Conservation (phyloP, 2,888 invertebrate species). For the Lochmaea capreae region DNA sequence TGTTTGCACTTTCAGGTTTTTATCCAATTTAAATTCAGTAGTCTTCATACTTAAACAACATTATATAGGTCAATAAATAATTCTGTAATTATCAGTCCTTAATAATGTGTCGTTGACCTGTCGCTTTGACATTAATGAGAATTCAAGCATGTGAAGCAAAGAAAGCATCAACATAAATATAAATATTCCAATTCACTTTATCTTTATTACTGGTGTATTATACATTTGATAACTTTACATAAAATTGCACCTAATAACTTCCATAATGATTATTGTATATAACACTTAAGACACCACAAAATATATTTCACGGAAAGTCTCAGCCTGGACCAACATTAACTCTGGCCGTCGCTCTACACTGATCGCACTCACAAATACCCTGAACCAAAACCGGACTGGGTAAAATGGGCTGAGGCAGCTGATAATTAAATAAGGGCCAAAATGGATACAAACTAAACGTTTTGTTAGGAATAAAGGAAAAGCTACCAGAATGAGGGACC, state of each 20-base stretch:
- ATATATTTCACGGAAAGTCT: neutral
- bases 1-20: too few species aligned
- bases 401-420: slow-evolving; percentile 63
- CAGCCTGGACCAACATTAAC: slow-evolving; percentile 21
- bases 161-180: too few species aligned
- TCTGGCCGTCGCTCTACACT: slow-evolving; percentile 56
- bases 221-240: neutral
- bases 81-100: too few species aligned
- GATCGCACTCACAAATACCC: slow-evolving; percentile 65
- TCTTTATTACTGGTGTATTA: too few species aligned
- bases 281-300: neutral
- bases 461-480: slow-evolving; percentile 61
- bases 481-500: slow-evolving; percentile 54
- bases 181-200: too few species aligned
- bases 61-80: too few species aligned
- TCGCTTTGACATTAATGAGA: too few species aligned
- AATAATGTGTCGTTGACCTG: too few species aligned
- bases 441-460: slow-evolving; percentile 65
- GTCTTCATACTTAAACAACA: too few species aligned
- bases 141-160: too few species aligned
- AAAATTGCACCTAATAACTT: neutral
- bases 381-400: slow-evolving; percentile 65
- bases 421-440: slow-evolving; percentile 59
- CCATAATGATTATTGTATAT: neutral
- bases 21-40: too few species aligned